These are phyloP conservation scores for Metallyticus violacea DNA, from an alignment of 2,888 invertebrate species.

Conservation along the genomic window DNA sequence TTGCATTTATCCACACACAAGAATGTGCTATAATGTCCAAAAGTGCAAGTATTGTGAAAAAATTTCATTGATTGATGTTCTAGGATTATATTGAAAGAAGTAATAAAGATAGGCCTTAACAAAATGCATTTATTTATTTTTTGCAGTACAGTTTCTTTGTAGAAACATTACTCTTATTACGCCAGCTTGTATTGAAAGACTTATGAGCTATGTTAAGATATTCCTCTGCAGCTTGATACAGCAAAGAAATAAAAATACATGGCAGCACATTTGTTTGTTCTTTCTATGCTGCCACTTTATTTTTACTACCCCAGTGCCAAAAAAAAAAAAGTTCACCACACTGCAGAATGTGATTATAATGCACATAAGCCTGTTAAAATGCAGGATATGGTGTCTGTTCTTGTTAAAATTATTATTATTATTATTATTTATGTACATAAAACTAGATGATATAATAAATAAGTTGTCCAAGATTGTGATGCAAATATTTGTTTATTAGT, in stretches of 20 bases:
- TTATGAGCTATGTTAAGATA: background rate
- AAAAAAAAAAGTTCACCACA: background rate
- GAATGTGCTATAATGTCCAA: too few relatives aligned
- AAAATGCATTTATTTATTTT: too few relatives aligned
- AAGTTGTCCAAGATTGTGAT: conserved; percentile 15
- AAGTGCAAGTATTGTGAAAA: too few relatives aligned
- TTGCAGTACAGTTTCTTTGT: too few relatives aligned
- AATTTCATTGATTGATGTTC: too few relatives aligned
- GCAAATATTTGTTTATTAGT: background rate
- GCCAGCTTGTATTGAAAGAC: background rate
- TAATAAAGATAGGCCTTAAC: too few relatives aligned
- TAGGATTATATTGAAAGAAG: too few relatives aligned
- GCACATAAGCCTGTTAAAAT: background rate
- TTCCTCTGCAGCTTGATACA: background rate
- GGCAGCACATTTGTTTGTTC: background rate
- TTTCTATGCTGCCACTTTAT: background rate
- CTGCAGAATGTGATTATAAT: background rate
- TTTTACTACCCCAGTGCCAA: background rate
- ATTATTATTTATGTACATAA: conserved; percentile 33
- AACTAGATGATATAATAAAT: conserved; percentile 20
- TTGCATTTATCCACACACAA: too few relatives aligned
- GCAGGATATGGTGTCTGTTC: background rate
- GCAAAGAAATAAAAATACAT: background rate
- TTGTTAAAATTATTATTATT: conserved; percentile 1
- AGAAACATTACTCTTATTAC: too few relatives aligned